These are phyloP conservation scores for Chunga burmeisteri DNA, from an alignment of 2,113 vertebrate species.

Conservation along the genomic window DNA sequence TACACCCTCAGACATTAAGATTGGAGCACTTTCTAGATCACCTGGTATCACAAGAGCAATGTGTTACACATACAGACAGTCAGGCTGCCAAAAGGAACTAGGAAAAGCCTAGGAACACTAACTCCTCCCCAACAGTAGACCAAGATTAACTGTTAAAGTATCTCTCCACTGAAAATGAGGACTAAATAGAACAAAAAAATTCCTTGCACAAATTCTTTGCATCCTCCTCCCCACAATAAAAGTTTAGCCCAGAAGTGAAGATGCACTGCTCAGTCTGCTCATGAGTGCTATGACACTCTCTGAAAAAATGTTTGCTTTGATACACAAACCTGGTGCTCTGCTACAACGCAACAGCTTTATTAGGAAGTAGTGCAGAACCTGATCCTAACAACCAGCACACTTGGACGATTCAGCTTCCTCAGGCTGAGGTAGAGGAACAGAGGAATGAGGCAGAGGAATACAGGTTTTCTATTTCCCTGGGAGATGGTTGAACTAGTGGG, in stretches of 20 bases:
- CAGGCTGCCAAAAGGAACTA: not conserved
- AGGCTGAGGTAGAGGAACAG: not conserved
- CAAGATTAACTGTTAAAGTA: not conserved
- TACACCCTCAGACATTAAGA: conserved; percentile 70
- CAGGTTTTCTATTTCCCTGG: not conserved
- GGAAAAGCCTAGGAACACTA: not conserved
- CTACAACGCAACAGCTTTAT: not conserved
- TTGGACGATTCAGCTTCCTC: not conserved
- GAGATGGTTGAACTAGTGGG: not conserved
- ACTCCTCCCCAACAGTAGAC: not conserved
- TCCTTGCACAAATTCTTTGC: not conserved
- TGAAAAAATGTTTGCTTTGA: not conserved
- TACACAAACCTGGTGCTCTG: not conserved
- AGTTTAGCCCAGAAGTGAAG: not conserved
- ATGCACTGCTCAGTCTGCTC: not conserved
- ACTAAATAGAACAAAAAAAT: not conserved
- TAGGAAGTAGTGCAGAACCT: not conserved
- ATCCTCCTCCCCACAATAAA: not conserved
- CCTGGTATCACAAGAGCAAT: conserved; percentile 65
- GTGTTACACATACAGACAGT: not conserved
- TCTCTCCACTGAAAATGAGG: not conserved
- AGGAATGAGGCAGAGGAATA: not conserved
- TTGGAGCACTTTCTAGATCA: conserved; percentile 86
- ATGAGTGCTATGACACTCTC: not conserved
- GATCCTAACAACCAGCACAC: not conserved